Percentiles rank a stretch among this genome's conserved stretches.
phyloP scores from a whole-genome alignment of 2,113 vertebrate genomes.

The Xenus cinereus region DNA sequence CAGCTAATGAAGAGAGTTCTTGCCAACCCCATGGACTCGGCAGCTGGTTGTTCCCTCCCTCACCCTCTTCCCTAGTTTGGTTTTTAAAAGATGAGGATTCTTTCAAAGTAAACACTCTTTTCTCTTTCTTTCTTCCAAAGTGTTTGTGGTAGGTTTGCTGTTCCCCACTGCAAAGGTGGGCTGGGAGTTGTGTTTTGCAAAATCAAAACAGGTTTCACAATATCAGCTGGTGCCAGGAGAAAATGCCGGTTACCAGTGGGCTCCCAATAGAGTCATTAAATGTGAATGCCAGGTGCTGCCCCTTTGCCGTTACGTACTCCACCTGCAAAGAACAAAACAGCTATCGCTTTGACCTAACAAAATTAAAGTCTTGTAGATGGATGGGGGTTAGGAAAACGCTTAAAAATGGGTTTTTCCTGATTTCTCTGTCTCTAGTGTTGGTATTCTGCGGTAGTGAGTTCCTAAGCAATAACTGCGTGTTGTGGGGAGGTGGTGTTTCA shows the following conservation, averaged over 20 bases:
- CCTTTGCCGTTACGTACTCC: not conserved
- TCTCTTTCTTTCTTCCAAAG: not conserved
- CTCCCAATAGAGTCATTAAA: not conserved
- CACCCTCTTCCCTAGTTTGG: not conserved
- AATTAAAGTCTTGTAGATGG: not conserved
- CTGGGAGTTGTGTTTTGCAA: not conserved
- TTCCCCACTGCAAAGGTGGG: not conserved
- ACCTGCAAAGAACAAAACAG: not conserved
- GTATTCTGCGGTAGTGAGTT: not conserved
- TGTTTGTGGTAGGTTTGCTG: not conserved
- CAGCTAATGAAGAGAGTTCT: not conserved
- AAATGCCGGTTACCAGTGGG: not conserved
- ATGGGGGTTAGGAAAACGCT: not conserved
- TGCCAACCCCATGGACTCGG: not conserved
- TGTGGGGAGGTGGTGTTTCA: not conserved
- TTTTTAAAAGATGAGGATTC: not conserved
- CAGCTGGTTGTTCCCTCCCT: not conserved
- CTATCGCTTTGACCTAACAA: not conserved
- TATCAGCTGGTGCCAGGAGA: not conserved
- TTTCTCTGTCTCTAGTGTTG: not conserved
- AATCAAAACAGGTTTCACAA: not conserved
- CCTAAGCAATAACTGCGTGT: rapidly evolving
- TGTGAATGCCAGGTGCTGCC: not conserved
- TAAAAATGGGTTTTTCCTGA: not conserved
- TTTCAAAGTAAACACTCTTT: not conserved